Evolutionary conservation across 2,797 vertebrate species (phyloP).

Genomic region (Muscicapa comitata): DNA sequence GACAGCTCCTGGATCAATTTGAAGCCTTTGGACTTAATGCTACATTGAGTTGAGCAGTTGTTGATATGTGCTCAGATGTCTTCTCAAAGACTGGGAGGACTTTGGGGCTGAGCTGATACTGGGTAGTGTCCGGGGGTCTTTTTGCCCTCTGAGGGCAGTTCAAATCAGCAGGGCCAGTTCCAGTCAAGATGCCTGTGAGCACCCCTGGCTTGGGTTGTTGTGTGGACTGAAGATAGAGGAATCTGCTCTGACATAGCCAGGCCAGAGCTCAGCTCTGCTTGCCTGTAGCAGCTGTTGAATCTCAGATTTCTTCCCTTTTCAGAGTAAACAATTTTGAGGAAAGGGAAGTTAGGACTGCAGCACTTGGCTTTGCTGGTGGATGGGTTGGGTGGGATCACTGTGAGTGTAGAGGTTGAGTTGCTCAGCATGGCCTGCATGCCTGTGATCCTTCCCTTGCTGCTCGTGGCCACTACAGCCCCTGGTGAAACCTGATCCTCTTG

Average conservation of each 20-base stretch:
- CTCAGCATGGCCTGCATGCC: background rate
- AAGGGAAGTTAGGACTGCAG: background rate
- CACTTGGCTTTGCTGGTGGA: background rate
- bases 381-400: background rate
- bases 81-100: background rate
- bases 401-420: background rate
- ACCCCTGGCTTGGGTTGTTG: background rate
- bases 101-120: background rate
- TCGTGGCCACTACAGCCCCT: background rate
- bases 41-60: background rate
- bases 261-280: background rate
- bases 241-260: background rate
- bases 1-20: background rate
- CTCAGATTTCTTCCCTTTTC: background rate
- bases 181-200: background rate
- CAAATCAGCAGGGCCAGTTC: background rate
- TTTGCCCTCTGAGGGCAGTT: background rate
- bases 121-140: background rate
- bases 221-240: background rate
- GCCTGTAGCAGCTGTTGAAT: background rate
- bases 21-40: background rate
- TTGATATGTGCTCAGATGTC: background rate
- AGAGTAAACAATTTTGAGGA: fast-evolving
- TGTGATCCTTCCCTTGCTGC: background rate
- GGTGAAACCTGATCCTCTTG: background rate